Conservation (phyloP, 37 sponge, comb jelly and placozoan species). For the Trichoplax adhaerens region DNA sequence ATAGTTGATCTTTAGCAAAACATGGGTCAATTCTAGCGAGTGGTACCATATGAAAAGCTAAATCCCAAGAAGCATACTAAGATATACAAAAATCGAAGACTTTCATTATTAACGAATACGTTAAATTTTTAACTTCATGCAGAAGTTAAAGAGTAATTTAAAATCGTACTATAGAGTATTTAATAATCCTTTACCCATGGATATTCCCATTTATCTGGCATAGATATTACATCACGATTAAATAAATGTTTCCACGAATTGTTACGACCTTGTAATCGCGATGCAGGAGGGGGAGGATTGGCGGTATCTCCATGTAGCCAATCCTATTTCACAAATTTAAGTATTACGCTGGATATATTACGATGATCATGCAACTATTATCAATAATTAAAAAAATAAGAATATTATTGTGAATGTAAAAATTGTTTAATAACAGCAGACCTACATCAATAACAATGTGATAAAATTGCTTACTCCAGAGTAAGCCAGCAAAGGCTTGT, state of each 20-base stretch:
- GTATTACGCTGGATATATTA: too few species aligned
- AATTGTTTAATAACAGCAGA: too few species aligned
- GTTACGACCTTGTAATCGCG: conserved; percentile 45
- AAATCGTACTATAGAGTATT: too few species aligned
- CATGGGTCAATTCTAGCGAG: conserved; percentile 84
- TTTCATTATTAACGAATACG: not conserved
- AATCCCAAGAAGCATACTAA: conserved; percentile 92
- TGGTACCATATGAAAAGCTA: conserved; percentile 95
- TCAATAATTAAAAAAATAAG: too few species aligned
- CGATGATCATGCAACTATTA: too few species aligned
- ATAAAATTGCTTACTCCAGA: conserved; percentile 94
- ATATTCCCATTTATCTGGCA: conserved; percentile 99
- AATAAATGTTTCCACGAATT: conserved; percentile 71
- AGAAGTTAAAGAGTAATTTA: not conserved
- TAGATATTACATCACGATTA: conserved; percentile 82
- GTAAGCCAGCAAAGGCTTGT: conserved; percentile 81
- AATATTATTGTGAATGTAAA: too few species aligned
- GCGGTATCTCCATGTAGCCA: conserved; percentile 47
- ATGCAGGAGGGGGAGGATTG: conserved; percentile 20
- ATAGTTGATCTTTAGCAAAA: conserved; percentile 79
- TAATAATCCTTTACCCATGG: conserved; percentile 60
- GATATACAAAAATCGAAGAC: conserved; percentile 1
- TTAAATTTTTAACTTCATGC: not conserved
- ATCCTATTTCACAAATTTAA: too few species aligned
- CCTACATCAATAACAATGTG: conserved; percentile 62